These are phyloP conservation scores for Moxostoma hubbsi DNA, from an alignment of 2,797 vertebrate genomes.

Conservation along the genomic window DNA sequence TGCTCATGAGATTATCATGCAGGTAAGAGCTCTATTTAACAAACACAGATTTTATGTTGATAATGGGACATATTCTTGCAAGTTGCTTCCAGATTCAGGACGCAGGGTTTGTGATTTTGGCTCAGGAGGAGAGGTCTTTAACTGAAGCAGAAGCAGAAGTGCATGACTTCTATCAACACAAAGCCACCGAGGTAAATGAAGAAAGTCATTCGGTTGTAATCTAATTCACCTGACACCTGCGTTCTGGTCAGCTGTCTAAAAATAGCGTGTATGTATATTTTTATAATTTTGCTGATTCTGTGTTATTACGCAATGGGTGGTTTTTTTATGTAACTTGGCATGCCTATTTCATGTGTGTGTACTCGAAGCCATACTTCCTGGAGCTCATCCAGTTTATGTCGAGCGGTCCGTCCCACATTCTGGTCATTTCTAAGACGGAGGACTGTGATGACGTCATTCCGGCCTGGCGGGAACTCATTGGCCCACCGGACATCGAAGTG, in stretches of 20 bases:
- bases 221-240: too few relatives aligned
- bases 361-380: slow-evolving; percentile 77
- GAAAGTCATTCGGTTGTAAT: neutral
- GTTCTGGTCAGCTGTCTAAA: neutral
- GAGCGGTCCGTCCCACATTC: slow-evolving; percentile 82
- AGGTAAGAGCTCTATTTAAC: slow-evolving; percentile 71
- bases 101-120: slow-evolving; percentile 85
- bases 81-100: slow-evolving; percentile 80
- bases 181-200: slow-evolving; percentile 76
- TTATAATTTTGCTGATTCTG: slow-evolving; percentile 16
- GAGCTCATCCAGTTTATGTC: slow-evolving; percentile 85
- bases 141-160: slow-evolving; percentile 79
- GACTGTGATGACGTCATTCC: slow-evolving; percentile 73
- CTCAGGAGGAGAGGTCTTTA: slow-evolving; percentile 78
- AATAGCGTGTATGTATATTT: slow-evolving; percentile 11
- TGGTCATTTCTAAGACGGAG: slow-evolving; percentile 80
- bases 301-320: neutral
- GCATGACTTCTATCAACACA: slow-evolving; percentile 82
- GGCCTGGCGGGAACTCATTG: slow-evolving; percentile 83
- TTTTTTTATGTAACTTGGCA: too few relatives aligned
- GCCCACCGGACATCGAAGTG: slow-evolving; percentile 79
- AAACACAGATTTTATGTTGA: neutral
- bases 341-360: slow-evolving; percentile 16
- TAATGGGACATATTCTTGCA: too few relatives aligned
- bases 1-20: slow-evolving; percentile 87